Evolutionary conservation across 2,113 vertebrate genomes (phyloP).

Genomic region (Thinocorus orbignyianus): DNA sequence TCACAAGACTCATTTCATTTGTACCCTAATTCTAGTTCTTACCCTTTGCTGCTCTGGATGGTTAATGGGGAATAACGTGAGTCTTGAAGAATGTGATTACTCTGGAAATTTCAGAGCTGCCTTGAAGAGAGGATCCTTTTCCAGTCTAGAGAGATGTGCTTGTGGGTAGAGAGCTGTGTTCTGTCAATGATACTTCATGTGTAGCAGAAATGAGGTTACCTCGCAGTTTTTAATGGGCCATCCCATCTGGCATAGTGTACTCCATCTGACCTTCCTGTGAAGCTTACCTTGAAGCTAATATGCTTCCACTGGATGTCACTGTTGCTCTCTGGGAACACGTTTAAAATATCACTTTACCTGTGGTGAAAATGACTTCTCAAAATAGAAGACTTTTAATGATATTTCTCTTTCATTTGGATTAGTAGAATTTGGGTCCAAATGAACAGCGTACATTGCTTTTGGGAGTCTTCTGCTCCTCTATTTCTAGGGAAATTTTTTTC

Average conservation of each 20-base stretch:
- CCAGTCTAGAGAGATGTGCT: background rate
- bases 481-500: background rate
- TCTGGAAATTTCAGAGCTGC: background rate
- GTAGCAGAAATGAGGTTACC: background rate
- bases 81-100: background rate
- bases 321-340: constrained; percentile 19
- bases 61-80: background rate
- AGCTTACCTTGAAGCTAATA: background rate
- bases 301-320: constrained; percentile 62
- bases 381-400: background rate
- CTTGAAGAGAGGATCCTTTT: background rate
- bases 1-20: background rate
- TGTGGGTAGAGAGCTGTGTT: background rate
- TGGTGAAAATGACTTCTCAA: background rate
- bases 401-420: background rate
- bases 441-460: background rate
- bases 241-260: background rate
- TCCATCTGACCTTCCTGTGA: background rate
- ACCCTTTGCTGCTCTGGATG: background rate
- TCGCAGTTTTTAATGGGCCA: background rate
- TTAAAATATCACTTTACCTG: background rate
- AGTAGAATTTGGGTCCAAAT: background rate
- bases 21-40: background rate
- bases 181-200: background rate
- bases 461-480: background rate